phyloP scores from a whole-genome alignment of 2,797 vertebrate species.

The Acanthiza pusilla region DNA sequence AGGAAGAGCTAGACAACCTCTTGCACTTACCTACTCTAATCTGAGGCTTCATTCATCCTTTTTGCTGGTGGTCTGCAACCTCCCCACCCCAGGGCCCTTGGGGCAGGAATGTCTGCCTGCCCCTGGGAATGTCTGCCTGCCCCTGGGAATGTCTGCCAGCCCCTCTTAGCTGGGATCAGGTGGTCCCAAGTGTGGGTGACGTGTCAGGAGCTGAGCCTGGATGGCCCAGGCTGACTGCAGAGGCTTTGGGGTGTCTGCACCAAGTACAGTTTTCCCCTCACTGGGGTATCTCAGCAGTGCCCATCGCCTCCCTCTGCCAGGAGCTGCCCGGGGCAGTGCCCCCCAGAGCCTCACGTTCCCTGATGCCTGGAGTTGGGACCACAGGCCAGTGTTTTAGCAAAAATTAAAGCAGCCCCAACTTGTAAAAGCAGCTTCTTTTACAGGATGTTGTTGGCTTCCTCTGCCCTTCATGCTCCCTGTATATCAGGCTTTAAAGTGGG shows the following conservation, averaged over 20 bases:
- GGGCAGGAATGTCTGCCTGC: neutral
- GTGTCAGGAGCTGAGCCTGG: neutral
- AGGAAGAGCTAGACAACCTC: neutral
- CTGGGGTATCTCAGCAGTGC: neutral
- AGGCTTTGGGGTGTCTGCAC: neutral
- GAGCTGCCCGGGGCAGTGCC: neutral
- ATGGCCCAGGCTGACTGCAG: neutral
- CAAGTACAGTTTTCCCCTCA: neutral
- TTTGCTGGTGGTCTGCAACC: neutral
- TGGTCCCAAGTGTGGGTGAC: neutral
- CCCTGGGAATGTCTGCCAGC: neutral
- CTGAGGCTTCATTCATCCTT: neutral
- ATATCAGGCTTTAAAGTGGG: neutral
- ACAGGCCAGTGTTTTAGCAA: neutral
- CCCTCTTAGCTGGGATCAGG: neutral
- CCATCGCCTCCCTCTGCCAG: neutral
- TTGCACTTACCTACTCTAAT: neutral
- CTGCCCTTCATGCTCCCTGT: neutral
- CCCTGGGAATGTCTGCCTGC: no score
- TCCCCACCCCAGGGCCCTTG: neutral
- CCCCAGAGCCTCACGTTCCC: no score
- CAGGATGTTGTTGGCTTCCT: neutral
- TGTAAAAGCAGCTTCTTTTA: neutral
- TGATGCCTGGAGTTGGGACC: neutral
- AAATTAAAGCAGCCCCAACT: neutral